phyloP scores from a whole-genome alignment of 2,888 invertebrate species.

The Calephelis perditalis region DNA sequence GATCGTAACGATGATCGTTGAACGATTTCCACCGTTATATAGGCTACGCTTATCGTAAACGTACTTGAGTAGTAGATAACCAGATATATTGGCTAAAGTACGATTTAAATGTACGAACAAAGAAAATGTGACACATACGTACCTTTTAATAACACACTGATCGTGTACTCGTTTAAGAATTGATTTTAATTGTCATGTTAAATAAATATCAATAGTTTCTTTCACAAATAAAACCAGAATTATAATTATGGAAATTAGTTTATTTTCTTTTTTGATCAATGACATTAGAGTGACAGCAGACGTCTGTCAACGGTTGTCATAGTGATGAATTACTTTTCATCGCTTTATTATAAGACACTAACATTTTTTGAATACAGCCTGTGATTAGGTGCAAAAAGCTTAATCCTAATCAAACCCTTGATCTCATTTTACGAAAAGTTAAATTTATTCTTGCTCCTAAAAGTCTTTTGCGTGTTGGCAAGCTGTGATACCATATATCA shows the following conservation, averaged over 20 bases:
- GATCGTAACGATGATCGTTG: constrained; percentile 55
- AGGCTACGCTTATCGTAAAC: constrained; percentile 60
- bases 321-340: no score
- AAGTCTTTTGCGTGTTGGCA: constrained; percentile 79
- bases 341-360: no score
- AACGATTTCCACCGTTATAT: constrained; percentile 64
- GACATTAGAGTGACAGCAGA: not conserved
- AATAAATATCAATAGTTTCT: not conserved
- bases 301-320: not conserved
- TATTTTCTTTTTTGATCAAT: constrained; percentile 7
- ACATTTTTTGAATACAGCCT: no score
- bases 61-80: constrained; percentile 38
- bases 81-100: constrained; percentile 8
- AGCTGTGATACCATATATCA: constrained; percentile 82
- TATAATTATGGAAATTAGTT: constrained; percentile 1
- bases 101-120: not conserved
- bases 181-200: not conserved
- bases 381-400: not conserved
- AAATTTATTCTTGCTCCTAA: constrained; percentile 80
- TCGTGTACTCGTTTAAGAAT: not conserved
- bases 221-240: not conserved
- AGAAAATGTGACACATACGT: constrained; percentile 10
- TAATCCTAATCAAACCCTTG: not conserved
- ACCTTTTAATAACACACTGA: constrained; percentile 12
- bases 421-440: constrained; percentile 78